Conservation (phyloP, 2,797 vertebrate genomes). For the Hypotaenidia okinawae region DNA sequence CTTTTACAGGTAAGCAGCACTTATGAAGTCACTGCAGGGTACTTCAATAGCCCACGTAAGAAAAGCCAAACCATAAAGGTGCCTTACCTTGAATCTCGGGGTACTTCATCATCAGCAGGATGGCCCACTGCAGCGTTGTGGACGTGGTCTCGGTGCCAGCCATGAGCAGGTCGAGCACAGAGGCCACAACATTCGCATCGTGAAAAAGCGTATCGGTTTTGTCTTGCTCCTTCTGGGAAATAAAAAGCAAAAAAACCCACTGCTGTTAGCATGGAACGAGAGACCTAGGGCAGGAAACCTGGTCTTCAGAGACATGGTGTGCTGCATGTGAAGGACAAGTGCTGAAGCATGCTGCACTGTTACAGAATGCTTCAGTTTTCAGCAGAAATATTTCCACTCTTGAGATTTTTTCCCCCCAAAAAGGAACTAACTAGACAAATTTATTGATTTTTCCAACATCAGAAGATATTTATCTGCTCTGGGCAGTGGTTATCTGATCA, state of each 20-base stretch:
- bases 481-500: not conserved
- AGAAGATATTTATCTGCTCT: not conserved
- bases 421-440: not conserved
- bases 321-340: not conserved
- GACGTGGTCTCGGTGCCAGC: conserved; percentile 77
- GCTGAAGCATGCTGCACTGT: fast-evolving
- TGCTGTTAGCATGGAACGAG: not conserved
- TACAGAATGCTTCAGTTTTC: not conserved
- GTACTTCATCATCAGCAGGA: conserved; percentile 74
- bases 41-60: not conserved
- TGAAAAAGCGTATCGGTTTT: not conserved
- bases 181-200: conserved; percentile 21
- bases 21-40: not conserved
- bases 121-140: conserved; percentile 68
- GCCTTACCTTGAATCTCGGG: conserved; percentile 64
- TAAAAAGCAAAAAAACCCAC: not conserved
- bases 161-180: conserved; percentile 57
- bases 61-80: not conserved
- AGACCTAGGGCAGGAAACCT: not conserved
- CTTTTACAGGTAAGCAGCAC: not conserved
- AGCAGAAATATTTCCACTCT: not conserved
- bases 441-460: not conserved
- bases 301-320: not conserved
- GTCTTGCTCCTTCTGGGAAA: not conserved
- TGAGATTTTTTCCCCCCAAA: fast-evolving